Conservation (phyloP, 2,888 invertebrate species). For the Leucozona laternaria region DNA sequence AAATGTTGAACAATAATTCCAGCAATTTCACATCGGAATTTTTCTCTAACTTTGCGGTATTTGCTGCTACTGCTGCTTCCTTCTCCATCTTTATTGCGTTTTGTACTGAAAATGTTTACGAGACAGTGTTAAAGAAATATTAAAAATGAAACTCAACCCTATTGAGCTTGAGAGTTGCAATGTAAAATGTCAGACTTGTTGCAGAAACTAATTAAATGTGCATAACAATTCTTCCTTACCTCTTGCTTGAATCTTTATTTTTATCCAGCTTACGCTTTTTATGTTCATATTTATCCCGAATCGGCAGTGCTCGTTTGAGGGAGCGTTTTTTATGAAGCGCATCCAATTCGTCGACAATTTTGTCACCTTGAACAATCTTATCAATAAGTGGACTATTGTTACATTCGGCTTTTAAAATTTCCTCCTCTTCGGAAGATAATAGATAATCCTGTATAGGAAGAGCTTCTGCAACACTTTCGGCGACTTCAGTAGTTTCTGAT, state of each 20-base stretch:
- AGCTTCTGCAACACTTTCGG: conserved; percentile 32
- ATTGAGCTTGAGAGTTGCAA: too few relatives aligned
- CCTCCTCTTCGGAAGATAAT: conserved; percentile 80
- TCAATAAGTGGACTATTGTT: conserved; percentile 79
- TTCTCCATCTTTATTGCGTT: conserved; percentile 76
- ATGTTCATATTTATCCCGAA: conserved; percentile 76
- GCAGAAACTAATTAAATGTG: too few relatives aligned
- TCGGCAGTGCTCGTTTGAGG: conserved; percentile 78
- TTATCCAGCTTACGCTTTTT: conserved; percentile 78
- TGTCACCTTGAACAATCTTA: conserved; percentile 79
- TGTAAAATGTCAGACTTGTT: too few relatives aligned
- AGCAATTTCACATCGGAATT: conserved; percentile 91
- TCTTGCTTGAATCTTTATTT: conserved; percentile 76
- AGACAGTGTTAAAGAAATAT: neutral
- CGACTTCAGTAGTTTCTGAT: conserved; percentile 39
- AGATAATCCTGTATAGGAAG: conserved; percentile 80
- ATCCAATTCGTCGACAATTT: conserved; percentile 81
- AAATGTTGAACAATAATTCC: conserved; percentile 93
- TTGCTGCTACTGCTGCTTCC: conserved; percentile 82
- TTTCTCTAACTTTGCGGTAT: conserved; percentile 92
- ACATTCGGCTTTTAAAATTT: conserved; percentile 76
- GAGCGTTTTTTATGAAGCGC: conserved; percentile 79
- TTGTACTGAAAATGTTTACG: conserved; percentile 69
- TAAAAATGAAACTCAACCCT: too few relatives aligned
- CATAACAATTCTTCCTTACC: conserved; percentile 71